Conservation (phyloP, 2,113 vertebrate species). For the Orycteropus afer region DNA sequence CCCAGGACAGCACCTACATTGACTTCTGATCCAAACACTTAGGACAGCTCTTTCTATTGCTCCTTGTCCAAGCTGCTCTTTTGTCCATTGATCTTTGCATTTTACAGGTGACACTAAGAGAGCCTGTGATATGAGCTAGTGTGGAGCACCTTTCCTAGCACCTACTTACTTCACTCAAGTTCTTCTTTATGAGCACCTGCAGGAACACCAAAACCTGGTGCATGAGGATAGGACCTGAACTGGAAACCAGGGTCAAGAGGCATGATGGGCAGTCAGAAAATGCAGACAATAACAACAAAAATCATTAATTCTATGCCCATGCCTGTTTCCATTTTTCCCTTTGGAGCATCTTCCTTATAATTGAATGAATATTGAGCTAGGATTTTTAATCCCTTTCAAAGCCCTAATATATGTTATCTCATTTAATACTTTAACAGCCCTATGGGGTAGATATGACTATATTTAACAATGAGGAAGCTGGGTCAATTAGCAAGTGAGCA, state of each 20-base stretch:
- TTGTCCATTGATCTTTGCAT: neutral
- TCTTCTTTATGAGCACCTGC: neutral
- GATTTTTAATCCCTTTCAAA: too few relatives aligned
- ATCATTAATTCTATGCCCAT: fast-evolving
- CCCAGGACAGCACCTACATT: fast-evolving
- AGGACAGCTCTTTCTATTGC: fast-evolving
- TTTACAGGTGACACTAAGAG: neutral
- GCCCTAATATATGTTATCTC: fast-evolving
- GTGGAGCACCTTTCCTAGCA: neutral
- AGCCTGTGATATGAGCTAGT: fast-evolving
- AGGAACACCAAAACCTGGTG: fast-evolving
- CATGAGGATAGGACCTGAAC: neutral
- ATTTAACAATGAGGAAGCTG: neutral
- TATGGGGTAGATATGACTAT: neutral
- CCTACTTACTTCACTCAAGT: neutral
- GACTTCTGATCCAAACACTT: neutral
- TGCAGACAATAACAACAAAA: fast-evolving
- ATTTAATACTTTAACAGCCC: neutral
- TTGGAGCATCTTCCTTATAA: neutral
- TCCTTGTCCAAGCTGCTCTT: fast-evolving
- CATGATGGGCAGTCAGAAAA: neutral
- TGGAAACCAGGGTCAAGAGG: neutral
- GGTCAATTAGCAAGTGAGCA: neutral
- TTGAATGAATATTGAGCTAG: fast-evolving
- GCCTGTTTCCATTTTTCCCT: neutral